Evolutionary conservation across 2,113 vertebrate species (phyloP).

Genomic region (Erythrolamprus reginae): DNA sequence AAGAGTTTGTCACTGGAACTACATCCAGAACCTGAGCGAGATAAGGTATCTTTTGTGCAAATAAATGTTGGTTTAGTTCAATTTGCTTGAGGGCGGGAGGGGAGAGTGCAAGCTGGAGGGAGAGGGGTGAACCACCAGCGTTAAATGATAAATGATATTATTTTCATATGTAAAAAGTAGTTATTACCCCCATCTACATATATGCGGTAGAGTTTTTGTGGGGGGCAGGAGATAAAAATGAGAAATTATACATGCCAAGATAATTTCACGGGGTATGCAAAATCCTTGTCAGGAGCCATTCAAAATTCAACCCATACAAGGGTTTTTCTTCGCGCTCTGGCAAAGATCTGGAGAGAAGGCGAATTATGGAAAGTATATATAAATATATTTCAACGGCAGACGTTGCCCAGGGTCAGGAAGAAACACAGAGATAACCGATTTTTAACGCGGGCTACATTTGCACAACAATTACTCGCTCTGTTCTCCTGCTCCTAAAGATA

Average conservation of each 20-base stretch:
- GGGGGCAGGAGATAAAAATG: background rate
- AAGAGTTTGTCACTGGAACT: background rate
- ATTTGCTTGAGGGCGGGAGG: background rate
- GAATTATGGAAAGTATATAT: background rate
- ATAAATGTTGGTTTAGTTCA: conserved; percentile 11
- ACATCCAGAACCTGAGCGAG: background rate
- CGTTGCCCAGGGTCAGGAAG: background rate
- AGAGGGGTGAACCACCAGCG: background rate
- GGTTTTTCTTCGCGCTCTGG: background rate
- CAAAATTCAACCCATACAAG: background rate
- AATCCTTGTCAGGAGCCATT: conserved; percentile 5
- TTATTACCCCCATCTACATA: background rate
- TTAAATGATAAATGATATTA: conserved; percentile 17
- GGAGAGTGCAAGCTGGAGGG: background rate
- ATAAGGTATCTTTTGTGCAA: conserved; percentile 6
- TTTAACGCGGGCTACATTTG: conserved; percentile 2
- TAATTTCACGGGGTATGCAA: conserved; percentile 5
- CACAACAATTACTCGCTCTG: conserved; percentile 6
- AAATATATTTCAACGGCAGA: background rate
- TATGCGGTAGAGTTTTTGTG: background rate
- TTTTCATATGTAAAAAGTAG: background rate
- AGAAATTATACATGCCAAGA: conserved; percentile 20
- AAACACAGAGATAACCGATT: conserved; percentile 1
- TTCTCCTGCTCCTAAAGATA: background rate
- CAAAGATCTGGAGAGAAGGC: background rate